phyloP scores from a whole-genome alignment of 2,888 invertebrate genomes.

The Megastigmus dorsalis region DNA sequence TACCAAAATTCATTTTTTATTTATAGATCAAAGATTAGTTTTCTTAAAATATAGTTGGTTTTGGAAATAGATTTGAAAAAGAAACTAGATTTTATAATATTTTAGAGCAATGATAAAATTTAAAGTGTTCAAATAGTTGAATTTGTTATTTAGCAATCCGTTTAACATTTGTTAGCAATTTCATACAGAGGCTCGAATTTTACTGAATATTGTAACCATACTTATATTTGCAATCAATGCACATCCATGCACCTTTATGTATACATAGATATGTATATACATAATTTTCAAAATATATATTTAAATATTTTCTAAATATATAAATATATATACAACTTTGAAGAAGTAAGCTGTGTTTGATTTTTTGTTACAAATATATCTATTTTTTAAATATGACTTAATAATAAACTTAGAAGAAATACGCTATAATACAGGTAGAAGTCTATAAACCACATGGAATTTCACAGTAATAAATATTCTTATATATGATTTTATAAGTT shows the following conservation, averaged over 20 bases:
- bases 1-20: background rate
- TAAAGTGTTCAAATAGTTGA: background rate
- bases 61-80: background rate
- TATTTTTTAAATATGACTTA: constrained; percentile 14
- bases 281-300: constrained; percentile 37
- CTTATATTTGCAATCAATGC: no score
- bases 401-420: constrained; percentile 16
- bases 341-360: constrained; percentile 28
- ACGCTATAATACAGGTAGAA: constrained; percentile 39
- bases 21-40: constrained; percentile 1
- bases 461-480: constrained; percentile 7
- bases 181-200: constrained; percentile 30
- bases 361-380: constrained; percentile 22
- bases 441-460: constrained; percentile 15
- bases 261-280: constrained; percentile 15
- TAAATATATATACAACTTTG: constrained; percentile 32
- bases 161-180: constrained; percentile 1
- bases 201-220: no score
- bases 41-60: constrained; percentile 11
- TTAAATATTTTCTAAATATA: constrained; percentile 18
- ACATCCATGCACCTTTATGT: no score
- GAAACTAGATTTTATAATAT: constrained; percentile 11
- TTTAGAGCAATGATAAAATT: background rate
- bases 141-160: constrained; percentile 8
- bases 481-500: constrained; percentile 25